Evolutionary conservation across 2,113 vertebrate genomes (phyloP), one percentile per base, ranked within the genome.

Genomic region (Benthochromis sp.): DNA sequence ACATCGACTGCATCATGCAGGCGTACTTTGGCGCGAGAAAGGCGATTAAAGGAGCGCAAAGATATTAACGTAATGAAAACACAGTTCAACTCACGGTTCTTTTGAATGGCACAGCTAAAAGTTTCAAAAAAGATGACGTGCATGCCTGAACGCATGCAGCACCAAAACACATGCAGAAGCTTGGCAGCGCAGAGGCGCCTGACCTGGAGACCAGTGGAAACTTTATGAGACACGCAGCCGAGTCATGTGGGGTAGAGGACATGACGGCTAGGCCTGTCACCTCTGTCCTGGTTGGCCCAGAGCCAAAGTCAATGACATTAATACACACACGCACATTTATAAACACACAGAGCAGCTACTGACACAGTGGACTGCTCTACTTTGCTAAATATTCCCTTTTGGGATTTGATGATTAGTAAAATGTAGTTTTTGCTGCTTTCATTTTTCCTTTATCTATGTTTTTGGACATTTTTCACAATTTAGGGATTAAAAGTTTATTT

Each of bases 171-270:
- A 82, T 14, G 45, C 36, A 76, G 61, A 8, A 53, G 10, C 8
- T 45, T 2, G 7, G 86, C 63, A 57, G 40, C 45, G 61, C 34
- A 29, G 83, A 81, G 89, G 45, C 73, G 13, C 71, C 29, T 90
- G 94, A 92, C 93, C 87, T 24, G 19, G 19, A 85, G 87, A 84
- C 63, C 81, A 86, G 92, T 93, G 94, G 90, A 95, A 95, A 93
- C 83, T 92, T 94, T 90, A 34, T 59, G 81, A 90, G 84, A 84
- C 86, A 57, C 14, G 71, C 36, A 50, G 85, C 11, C 24, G 7
- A 85, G 84, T 93, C 92, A 95, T 93, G 91, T 92, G 92, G 89
- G 82, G 86, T 84, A 27, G 57, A 57, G 89, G 89, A 88, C 85
- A 47, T 6, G 38, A 17, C 47, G 84, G 55, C 86, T 88, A 90